phyloP scores from a whole-genome alignment of 1,140 invertebrate species.

The Drosophila pandora region DNA sequence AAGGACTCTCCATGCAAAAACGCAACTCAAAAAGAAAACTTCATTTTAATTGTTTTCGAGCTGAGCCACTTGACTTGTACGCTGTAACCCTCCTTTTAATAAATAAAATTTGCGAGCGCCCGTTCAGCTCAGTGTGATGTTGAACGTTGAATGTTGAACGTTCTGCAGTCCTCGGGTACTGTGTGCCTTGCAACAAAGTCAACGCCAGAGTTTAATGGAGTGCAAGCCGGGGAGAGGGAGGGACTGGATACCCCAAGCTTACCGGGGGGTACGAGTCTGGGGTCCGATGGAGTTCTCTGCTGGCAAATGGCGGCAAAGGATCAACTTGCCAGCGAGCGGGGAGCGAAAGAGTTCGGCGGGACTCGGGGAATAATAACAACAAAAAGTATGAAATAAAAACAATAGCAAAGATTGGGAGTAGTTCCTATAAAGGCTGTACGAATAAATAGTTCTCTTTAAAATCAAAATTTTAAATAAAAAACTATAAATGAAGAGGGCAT shows the following conservation, averaged over 20 bases:
- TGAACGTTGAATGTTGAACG: slow-evolving; percentile 5
- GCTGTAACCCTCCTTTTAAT: slow-evolving; percentile 74
- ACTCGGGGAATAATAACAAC: slow-evolving; percentile 20
- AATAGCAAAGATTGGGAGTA: slow-evolving; percentile 30
- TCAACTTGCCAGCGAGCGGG: slow-evolving; percentile 65
- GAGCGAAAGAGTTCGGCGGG: slow-evolving; percentile 21
- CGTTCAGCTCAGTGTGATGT: slow-evolving; percentile 27
- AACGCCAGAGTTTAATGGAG: slow-evolving; percentile 79
- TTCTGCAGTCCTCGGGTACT: neutral
- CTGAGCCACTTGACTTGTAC: slow-evolving; percentile 79
- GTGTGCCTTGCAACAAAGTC: slow-evolving; percentile 65
- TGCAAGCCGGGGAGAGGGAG: slow-evolving; percentile 59
- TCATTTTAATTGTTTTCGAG: slow-evolving; percentile 80
- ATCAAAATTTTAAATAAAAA: neutral
- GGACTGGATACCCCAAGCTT: neutral
- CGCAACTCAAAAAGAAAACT: slow-evolving; percentile 57
- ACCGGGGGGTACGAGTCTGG: neutral
- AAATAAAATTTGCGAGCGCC: slow-evolving; percentile 73
- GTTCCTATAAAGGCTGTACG: slow-evolving; percentile 28
- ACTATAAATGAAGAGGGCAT: neutral
- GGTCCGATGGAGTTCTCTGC: slow-evolving; percentile 47
- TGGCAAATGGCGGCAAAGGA: slow-evolving; percentile 80
- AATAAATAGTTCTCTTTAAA: slow-evolving; percentile 20
- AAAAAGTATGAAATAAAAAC: slow-evolving; percentile 39
- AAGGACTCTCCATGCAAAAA: slow-evolving; percentile 28